Base-by-base conservation (phyloP, 2,797 vertebrate genomes). In the Lepilemur ruficaudatus region DNA sequence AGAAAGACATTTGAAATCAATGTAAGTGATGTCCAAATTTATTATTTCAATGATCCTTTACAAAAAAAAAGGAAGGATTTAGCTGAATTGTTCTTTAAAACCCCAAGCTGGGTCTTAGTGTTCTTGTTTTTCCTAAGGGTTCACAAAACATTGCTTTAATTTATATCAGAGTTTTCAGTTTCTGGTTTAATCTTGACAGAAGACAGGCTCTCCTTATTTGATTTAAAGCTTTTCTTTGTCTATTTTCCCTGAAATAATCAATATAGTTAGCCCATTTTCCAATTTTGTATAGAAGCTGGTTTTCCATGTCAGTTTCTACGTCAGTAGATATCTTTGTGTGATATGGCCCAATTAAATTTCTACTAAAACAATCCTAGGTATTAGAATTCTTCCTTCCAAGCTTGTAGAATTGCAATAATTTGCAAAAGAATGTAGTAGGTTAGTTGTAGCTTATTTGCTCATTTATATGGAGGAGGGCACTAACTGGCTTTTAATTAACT, bases 201-300 rank as follows among this genome's bases (percentile, higher is more conserved):
- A 95, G 73, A 93, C 90, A 98, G 93, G 8, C 92, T 96, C 85
- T 94, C 73, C 63, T 95, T 96, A 97, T 97, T 95, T 89, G 79
- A 98, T 97, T 96, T 97, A 88, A 88, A 87, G 82, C 73, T 87
- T 95, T 89, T 55, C 52, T 85, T 89, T 91, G 52, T 97, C 75
- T 95, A 22, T 91, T 84, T 95, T 92, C 87, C 28, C 59, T 59
- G 75, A 95, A 94, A 93, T 93, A 92, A 96, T 97, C 94, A 95
- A 92, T 97, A 96, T 3, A 80, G 85, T 97, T 95, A 97, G 28
- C 65, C 85, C 43, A 93, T 96, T 95, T 96, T 97, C 94, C 87
- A 94, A 95, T 97, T 97, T 95, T 73, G 59, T 65, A 15, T 22
- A 92, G 87, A 89, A 91, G n/a, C 73, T 91, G 69, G 57, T 96